phyloP scores from a whole-genome alignment of 2,113 vertebrate genomes.

The Serilophus lunatus region DNA sequence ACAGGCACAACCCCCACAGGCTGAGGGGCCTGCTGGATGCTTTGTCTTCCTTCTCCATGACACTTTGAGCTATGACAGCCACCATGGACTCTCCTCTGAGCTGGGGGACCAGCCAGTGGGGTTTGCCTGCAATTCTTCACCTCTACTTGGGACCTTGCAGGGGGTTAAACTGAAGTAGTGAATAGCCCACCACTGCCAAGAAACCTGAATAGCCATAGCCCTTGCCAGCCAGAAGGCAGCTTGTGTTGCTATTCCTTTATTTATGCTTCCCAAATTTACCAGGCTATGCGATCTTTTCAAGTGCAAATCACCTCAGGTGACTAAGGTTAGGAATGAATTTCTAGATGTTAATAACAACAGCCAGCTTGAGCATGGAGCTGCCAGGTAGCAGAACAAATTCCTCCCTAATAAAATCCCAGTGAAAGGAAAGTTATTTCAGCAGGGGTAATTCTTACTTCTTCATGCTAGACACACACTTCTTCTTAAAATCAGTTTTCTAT shows the following conservation, averaged over 20 bases:
- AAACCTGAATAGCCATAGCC: not conserved
- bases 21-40: rapidly evolving
- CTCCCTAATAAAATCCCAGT: not conserved
- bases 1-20: not conserved
- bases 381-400: not conserved
- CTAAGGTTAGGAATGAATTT: slow-evolving; percentile 28
- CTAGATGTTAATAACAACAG: slow-evolving; percentile 27
- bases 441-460: not conserved
- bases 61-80: not conserved
- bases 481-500: not conserved
- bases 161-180: not conserved
- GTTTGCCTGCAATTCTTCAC: not conserved
- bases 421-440: not conserved
- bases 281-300: slow-evolving; percentile 5
- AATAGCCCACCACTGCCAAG: not conserved
- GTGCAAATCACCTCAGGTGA: slow-evolving; percentile 18
- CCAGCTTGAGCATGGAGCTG: not conserved
- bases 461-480: not conserved
- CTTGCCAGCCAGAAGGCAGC: not conserved
- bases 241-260: not conserved
- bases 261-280: slow-evolving; percentile 36
- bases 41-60: not conserved
- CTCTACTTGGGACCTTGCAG: not conserved
- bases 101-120: not conserved
- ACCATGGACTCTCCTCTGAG: not conserved